Percentiles rank a stretch among this genome's conserved stretches.
Conservation (phyloP, 2,888 invertebrate species). For the Napeogenes sylphis region DNA sequence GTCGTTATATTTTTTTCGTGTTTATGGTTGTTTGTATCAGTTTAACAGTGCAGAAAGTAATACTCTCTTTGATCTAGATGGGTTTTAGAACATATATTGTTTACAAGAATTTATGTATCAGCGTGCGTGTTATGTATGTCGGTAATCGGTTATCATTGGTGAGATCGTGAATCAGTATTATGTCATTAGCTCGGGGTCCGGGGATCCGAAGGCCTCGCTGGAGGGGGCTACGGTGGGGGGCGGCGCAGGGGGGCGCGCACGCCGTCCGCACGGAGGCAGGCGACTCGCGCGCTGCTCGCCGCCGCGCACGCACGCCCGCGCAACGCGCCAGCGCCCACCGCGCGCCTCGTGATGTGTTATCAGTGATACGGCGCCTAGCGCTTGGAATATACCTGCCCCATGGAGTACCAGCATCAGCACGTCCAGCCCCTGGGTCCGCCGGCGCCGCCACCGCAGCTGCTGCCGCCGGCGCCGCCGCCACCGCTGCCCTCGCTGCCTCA, state of each 20-base stretch:
- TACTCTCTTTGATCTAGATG: too few relatives aligned
- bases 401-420: constrained; percentile 74
- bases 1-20: too few relatives aligned
- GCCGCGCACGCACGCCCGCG: constrained; percentile 50
- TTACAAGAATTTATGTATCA: constrained; percentile 57
- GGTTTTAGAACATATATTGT: constrained; percentile 34
- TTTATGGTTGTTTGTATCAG: not conserved
- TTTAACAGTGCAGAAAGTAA: too few relatives aligned
- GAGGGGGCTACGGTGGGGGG: constrained; percentile 37
- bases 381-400: constrained; percentile 42
- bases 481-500: constrained; percentile 82
- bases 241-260: constrained; percentile 29
- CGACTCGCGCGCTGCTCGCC: constrained; percentile 47
- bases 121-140: constrained; percentile 45
- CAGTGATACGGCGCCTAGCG: constrained; percentile 39
- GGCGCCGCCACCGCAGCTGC: constrained; percentile 81
- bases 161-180: constrained; percentile 52
- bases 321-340: constrained; percentile 46
- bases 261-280: constrained; percentile 33
- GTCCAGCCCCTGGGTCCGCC: constrained; percentile 79
- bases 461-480: constrained; percentile 76
- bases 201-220: constrained; percentile 21
- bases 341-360: constrained; percentile 65
- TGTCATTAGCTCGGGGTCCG: constrained; percentile 41
- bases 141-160: constrained; percentile 56